Evolutionary conservation across 1,140 invertebrate species (phyloP), one percentile per base, ranked within the genome.

Genomic region (Bicyclus anynana): DNA sequence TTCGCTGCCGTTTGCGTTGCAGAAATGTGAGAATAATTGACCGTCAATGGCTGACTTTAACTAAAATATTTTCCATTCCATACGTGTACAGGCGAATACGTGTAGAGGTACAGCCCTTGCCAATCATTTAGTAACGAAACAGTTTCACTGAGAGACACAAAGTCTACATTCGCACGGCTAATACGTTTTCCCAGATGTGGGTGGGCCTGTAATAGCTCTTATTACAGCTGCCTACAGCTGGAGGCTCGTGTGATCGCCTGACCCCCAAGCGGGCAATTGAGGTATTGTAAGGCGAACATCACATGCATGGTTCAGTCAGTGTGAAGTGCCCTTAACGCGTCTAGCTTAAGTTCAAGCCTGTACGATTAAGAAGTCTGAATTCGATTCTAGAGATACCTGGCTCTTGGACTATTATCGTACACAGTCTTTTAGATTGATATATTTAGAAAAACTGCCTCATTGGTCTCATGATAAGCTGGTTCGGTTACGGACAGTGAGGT

Each of bases 201-300:
- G 65, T 67, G 65, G 65, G 37, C 23, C 23, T 44, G 58, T 67
- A 67, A 67, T 67, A 23, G 65, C 47, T 50, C 53, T 47, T 58
- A 67, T 67, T 64, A 64, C 54, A 48, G 58, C 40, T 44, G 17
- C 17, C 18, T 20, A 44, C 57, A 60, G 54, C 61, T 53, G 58
- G 53, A 61, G 61, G 58, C 53, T 20, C 42, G 51, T 50, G 17
- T 58, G 60, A 61, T 49, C 58, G 56, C 38, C 16, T 53, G 59
- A 54, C 57, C 59, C 47, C 52, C 53, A 47, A 55, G 55, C 58
- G 54, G 33, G 51, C 51, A 58, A 62, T 60, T 58, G 61, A 58
- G 48, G 56, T 54, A 59, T 55, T 54, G 47, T 40, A 52, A 52
- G 33, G 13, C 49, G 44, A 53, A 40, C 40, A 46, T 1, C n/a